These are phyloP conservation scores for Huso huso DNA, from an alignment of 2,797 vertebrate species.

Conservation along the genomic window DNA sequence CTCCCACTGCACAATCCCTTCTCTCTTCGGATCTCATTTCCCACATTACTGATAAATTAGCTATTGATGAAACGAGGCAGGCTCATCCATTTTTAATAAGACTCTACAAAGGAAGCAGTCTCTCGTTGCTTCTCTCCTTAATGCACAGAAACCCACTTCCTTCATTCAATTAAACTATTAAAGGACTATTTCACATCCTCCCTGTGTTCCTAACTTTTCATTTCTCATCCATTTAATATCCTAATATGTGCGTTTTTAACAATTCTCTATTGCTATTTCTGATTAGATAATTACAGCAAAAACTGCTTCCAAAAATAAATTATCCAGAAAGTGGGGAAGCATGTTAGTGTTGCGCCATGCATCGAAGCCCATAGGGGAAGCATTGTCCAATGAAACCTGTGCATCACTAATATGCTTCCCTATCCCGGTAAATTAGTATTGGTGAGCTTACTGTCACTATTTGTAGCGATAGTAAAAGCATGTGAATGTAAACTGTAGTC, in stretches of 20 bases:
- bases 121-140: constrained; percentile 14
- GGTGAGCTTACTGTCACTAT: no score
- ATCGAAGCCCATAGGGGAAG: no score
- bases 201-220: neutral
- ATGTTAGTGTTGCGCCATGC: no score
- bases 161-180: constrained; percentile 6
- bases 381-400: no score
- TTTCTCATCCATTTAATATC: constrained; percentile 1
- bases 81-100: constrained; percentile 48
- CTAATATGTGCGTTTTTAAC: constrained; percentile 23
- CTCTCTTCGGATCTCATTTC: constrained; percentile 32
- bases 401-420: no score
- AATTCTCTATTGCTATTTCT: constrained; percentile 18
- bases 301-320: no score
- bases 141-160: neutral
- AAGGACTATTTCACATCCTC: neutral
- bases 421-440: no score
- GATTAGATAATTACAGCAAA: no score
- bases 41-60: constrained; percentile 44
- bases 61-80: constrained; percentile 36
- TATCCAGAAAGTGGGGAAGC: no score
- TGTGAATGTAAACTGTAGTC: no score
- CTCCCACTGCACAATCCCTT: constrained; percentile 27
- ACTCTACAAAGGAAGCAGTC: constrained; percentile 31
- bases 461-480: no score